Base-by-base conservation (phyloP, 2,113 vertebrate species). In the Proterorhinus semilunaris region DNA sequence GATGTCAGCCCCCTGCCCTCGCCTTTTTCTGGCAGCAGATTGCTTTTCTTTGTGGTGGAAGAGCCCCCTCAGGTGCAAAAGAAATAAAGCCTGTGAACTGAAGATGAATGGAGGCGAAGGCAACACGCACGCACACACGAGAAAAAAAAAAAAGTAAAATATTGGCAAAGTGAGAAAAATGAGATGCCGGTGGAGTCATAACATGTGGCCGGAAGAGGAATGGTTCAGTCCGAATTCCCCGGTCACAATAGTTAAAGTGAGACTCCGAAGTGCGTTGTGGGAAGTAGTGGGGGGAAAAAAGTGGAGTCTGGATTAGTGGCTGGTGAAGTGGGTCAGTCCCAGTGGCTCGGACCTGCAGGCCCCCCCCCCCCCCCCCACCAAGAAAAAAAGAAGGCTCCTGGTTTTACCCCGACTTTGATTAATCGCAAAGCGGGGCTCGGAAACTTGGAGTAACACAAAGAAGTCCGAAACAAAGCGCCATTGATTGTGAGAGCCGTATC, bases 91-190 rank as follows among this genome's bases (percentile, higher is more conserved):
- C 51, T 86, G 77, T 83, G 79, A 79, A 82, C 77, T 75, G 74
- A 76, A 82, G 72, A 87, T 74, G 68, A 84, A 81, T 79, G 62
- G 71, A 69, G 58, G 68, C 58, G 57, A 69, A 74, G 74, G 16
- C 49, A 76, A 73, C 72, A 58, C 55, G 63, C n/a, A 52, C n/a
- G n/a, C n/a, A n/a, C n/a, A n/a, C n/a, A n/a, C n/a, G n/a, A n/a
- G n/a, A n/a, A n/a, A n/a, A n/a, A n/a, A 36, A 36, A 36, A 36
- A 36, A 36, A 73, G 80, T 73, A 79, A 79, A 83, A 73, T 71
- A 86, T 84, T 80, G 82, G 80, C 82, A 79, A 61, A 77, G n/a
- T 54, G 72, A 78, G 71, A 83, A 82, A 72, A 69, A 83, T 21
- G 72, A 76, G 67, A 67, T 47, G 62, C 11, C 27, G 49, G 55